Percentiles rank a stretch among this genome's conserved stretches.
These are phyloP conservation scores for Chaetops frenatus DNA, from an alignment of 2,113 vertebrate species.

Conservation along the genomic window DNA sequence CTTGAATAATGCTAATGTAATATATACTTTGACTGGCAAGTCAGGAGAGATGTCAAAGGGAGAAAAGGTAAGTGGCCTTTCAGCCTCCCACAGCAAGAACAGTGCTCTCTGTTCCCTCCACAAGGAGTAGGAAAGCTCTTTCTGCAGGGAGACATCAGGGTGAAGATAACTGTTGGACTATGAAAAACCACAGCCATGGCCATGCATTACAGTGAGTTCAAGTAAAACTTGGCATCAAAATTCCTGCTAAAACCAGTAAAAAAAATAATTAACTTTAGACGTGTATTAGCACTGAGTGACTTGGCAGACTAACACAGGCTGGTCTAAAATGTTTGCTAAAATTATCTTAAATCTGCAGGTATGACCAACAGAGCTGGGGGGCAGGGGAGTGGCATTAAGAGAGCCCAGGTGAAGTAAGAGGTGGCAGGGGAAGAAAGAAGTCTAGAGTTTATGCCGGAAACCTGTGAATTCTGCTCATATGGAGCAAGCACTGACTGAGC, in stretches of 20 bases:
- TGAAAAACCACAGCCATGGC: neutral
- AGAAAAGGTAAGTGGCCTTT: conserved; percentile 67
- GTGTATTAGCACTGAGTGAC: accelerated
- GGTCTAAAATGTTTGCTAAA: neutral
- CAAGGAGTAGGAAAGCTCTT: neutral
- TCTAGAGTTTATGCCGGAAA: neutral
- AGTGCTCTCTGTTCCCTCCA: neutral
- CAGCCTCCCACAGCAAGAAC: neutral
- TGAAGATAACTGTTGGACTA: neutral
- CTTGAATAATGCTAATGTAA: conserved; percentile 70
- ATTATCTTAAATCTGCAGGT: neutral
- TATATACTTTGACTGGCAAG: conserved; percentile 86
- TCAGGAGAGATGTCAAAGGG: conserved; percentile 70
- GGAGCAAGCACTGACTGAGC: neutral
- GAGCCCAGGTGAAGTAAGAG: neutral
- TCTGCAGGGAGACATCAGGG: neutral
- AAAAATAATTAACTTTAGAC: neutral
- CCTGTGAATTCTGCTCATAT: neutral
- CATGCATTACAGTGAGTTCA: neutral
- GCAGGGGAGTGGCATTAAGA: neutral
- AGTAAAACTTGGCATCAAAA: neutral
- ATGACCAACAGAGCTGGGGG: neutral
- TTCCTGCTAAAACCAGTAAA: neutral
- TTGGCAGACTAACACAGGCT: neutral
- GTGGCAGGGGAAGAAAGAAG: neutral